These are phyloP conservation scores for Toxostoma redivivum DNA, from an alignment of 2,113 vertebrate species.

Conservation along the genomic window DNA sequence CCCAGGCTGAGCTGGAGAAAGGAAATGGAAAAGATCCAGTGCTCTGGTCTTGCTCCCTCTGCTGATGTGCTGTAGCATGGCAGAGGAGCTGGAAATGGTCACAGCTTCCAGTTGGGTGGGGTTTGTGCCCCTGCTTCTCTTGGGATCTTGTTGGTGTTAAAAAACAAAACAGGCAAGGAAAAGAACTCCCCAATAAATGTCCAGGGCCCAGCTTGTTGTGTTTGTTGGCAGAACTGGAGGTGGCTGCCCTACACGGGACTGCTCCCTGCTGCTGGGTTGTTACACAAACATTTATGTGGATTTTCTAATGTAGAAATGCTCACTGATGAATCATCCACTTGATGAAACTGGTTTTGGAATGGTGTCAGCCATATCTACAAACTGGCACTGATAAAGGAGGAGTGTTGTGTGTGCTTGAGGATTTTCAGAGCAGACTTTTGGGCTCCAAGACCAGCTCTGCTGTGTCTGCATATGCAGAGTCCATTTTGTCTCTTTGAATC, in stretches of 20 bases:
- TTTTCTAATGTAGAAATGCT: not conserved
- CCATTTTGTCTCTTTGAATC: not conserved
- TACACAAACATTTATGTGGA: not conserved
- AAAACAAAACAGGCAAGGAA: not conserved
- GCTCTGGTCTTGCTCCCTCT: not conserved
- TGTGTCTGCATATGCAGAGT: not conserved
- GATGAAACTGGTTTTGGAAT: not conserved
- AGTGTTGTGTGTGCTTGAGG: not conserved
- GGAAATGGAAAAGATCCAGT: accelerated
- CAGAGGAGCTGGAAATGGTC: not conserved
- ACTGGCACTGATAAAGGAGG: not conserved
- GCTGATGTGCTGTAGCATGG: not conserved
- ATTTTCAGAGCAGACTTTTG: not conserved
- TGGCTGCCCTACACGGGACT: not conserved
- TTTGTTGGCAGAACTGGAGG: not conserved
- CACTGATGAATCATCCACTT: not conserved
- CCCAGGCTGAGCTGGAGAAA: not conserved
- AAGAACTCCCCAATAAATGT: accelerated
- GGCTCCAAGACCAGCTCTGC: not conserved
- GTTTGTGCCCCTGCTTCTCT: not conserved
- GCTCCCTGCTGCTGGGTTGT: not conserved
- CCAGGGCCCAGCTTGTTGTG: accelerated
- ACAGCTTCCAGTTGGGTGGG: not conserved
- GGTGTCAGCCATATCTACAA: not conserved
- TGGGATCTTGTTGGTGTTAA: not conserved